A percentile compares a stretch with the other conserved stretches of the same genome.
These are phyloP conservation scores for Dastarcus helophoroides DNA, from an alignment of 2,888 invertebrate genomes.

Conservation along the genomic window DNA sequence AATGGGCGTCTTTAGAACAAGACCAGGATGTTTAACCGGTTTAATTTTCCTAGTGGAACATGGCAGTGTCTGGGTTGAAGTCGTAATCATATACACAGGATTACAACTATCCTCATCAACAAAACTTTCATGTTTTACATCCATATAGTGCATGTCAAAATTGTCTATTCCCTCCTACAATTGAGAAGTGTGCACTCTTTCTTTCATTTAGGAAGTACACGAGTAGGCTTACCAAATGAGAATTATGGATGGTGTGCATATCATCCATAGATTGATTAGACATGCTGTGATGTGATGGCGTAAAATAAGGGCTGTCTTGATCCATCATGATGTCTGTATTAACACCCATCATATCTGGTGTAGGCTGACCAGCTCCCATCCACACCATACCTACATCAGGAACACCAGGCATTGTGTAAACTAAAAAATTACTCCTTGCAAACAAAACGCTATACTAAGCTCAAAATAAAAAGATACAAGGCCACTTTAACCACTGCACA, in stretches of 20 bases:
- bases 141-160: constrained; percentile 34
- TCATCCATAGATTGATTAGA: constrained; percentile 43
- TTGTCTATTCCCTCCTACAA: constrained; percentile 33
- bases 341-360: constrained; percentile 35
- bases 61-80: constrained; percentile 44
- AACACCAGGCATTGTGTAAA: constrained; percentile 42
- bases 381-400: constrained; percentile 54
- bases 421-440: constrained; percentile 23
- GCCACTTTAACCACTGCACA: no score
- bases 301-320: constrained; percentile 36
- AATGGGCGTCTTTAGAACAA: constrained; percentile 65
- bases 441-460: background rate
- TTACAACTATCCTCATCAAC: constrained; percentile 38
- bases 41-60: constrained; percentile 52
- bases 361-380: constrained; percentile 50
- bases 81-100: constrained; percentile 40
- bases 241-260: constrained; percentile 36
- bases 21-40: constrained; percentile 60
- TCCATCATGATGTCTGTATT: constrained; percentile 36
- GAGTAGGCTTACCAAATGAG: constrained; percentile 41
- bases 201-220: no score
- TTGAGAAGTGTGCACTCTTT: background rate
- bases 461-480: background rate
- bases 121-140: constrained; percentile 37
- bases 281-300: constrained; percentile 36